Evolutionary conservation across 2,888 invertebrate genomes (phyloP), one percentile per base, ranked within the genome.

Genomic region (Entomobrya multifasciata): DNA sequence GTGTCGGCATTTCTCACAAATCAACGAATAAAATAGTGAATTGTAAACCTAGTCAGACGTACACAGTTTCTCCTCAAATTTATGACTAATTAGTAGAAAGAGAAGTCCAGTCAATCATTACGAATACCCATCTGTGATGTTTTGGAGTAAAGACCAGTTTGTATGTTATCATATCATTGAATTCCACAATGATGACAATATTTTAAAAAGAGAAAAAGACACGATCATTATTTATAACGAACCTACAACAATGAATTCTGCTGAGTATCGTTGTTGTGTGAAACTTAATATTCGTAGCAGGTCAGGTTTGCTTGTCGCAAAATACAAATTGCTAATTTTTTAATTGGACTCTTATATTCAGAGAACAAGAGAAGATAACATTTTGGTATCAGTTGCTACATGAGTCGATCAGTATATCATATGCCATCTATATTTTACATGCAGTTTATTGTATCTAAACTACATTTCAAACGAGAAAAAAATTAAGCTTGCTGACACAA

Each of bases 1-100:
- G n/a, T n/a, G n/a, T 67, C 67, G 67, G 5, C 67, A 41, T n/a
- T 17, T 41, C 1, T 17, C 20, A n/a, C 20, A 65, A 13, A 17
- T 65, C 5, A 15, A 13, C 30, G 65, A 17, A 36, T 67, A 20
- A 41, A 44, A 41, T 11, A 17, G 25, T 15, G 67, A 36, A 41
- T 67, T 20, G 11, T 1, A 17, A 22, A 17, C 13, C 13, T 5
- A 6, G 10, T 17, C 8, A 41, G 67, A 67, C 67, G 17, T 36
- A 20, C 20, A 41, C 17, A 67, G 17, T 41, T 67, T 67, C 15
- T 8, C 25, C 27, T 5, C 27, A 15, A 15, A 27, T 60, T 13
- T 60, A 60, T 60, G 60, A 60, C 60, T 60, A 60, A 60, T 60
- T 60, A 60, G 25, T 15, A 11, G 60, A 60, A 60, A 17, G 11